A percentile compares a stretch with the other conserved stretches of the same genome.
Conservation (phyloP, 1,140 invertebrate species). For the Drosophila lowei region DNA sequence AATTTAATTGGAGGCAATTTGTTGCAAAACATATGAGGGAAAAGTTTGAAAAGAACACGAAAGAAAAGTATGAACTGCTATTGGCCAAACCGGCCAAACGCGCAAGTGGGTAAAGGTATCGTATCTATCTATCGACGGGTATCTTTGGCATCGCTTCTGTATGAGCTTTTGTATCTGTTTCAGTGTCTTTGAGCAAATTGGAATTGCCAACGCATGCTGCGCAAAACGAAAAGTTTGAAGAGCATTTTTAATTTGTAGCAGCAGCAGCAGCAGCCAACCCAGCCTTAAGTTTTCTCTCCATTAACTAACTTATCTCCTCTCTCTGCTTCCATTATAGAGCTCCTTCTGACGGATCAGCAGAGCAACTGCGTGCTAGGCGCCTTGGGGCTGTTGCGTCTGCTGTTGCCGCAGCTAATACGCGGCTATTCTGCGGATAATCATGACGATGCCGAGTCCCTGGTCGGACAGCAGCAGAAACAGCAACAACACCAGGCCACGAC, state of each 20-base stretch:
- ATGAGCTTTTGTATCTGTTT: constrained; percentile 10
- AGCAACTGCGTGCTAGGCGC: constrained; percentile 86
- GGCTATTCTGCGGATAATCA: constrained; percentile 56
- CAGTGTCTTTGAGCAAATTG: constrained; percentile 56
- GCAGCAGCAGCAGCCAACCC: constrained; percentile 16
- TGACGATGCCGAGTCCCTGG: constrained; percentile 68
- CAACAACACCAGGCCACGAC: constrained; percentile 46
- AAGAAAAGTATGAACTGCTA: constrained; percentile 77
- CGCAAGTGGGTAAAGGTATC: constrained; percentile 47
- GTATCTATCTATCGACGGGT: constrained; percentile 13
- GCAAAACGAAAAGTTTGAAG: constrained; percentile 61
- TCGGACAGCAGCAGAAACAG: constrained; percentile 39
- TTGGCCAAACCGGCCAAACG: constrained; percentile 46
- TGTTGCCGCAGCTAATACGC: constrained; percentile 85
- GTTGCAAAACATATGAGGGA: constrained; percentile 68
- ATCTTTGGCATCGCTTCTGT: not conserved
- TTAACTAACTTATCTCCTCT: constrained; percentile 32
- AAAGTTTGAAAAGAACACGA: constrained; percentile 63
- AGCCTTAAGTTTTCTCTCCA: constrained; percentile 53
- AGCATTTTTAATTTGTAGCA: constrained; percentile 75
- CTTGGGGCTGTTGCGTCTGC: constrained; percentile 86
- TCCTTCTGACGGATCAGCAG: constrained; percentile 85
- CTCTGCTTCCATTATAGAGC: constrained; percentile 70
- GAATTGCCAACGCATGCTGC: constrained; percentile 60
- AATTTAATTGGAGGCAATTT: constrained; percentile 83